Conservation (phyloP, 1,140 invertebrate species). For the Holotrichia oblita region DNA sequence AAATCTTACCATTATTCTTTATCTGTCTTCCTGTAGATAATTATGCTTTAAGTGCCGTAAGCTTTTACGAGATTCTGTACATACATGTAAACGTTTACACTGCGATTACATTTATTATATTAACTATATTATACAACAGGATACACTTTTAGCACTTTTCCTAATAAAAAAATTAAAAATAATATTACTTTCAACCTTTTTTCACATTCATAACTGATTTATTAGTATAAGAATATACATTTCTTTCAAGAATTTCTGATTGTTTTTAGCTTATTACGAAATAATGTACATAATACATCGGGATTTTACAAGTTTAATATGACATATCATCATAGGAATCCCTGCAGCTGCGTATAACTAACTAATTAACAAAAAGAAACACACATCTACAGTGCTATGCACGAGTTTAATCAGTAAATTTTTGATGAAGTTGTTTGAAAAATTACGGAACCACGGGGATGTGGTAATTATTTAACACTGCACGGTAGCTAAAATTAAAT, state of each 20-base stretch:
- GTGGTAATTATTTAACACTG: background rate
- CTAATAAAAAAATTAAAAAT: too few relatives aligned
- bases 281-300: background rate
- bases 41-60: background rate
- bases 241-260: background rate
- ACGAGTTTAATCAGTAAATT: background rate
- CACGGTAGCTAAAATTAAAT: constrained; percentile 3
- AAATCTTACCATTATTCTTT: background rate
- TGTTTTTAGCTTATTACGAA: too few relatives aligned
- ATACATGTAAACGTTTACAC: background rate
- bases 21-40: background rate
- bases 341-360: background rate
- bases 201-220: too few relatives aligned
- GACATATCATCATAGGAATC: background rate
- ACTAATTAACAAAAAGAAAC: background rate
- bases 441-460: background rate
- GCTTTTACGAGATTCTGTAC: background rate
- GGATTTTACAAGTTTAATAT: background rate
- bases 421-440: background rate
- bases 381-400: background rate
- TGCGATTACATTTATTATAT: background rate
- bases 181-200: too few relatives aligned
- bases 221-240: background rate
- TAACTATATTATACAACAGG: background rate
- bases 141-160: background rate